Evolutionary conservation across 2,888 invertebrate species (phyloP).

Genomic region (Bedellia somnulentella): DNA sequence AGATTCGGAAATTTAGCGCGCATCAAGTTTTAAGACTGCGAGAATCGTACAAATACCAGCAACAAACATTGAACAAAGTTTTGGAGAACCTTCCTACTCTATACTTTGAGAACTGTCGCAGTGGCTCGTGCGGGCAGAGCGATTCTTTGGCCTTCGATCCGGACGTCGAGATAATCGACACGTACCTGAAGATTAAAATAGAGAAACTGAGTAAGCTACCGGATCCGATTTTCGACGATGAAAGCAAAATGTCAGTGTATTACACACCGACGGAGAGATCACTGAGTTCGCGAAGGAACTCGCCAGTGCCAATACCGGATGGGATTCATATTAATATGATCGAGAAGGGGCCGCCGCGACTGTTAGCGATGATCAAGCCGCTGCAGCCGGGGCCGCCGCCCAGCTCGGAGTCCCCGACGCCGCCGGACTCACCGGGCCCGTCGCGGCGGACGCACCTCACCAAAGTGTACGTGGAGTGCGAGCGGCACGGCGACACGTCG

Average conservation of each 20-base stretch:
- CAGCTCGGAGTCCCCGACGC: slow-evolving; percentile 14
- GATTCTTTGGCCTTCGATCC: slow-evolving; percentile 75
- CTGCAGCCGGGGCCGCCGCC: slow-evolving; percentile 23
- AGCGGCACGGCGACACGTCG: slow-evolving; percentile 16
- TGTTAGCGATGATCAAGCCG: slow-evolving; percentile 37
- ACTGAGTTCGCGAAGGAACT: slow-evolving; percentile 42
- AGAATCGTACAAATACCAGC: slow-evolving; percentile 94
- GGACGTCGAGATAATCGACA: slow-evolving; percentile 64
- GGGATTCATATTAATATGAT: slow-evolving; percentile 71
- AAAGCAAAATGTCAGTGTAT: slow-evolving; percentile 74
- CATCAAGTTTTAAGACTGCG: slow-evolving; percentile 86
- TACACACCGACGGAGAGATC: slow-evolving; percentile 80
- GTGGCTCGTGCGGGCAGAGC: slow-evolving; percentile 75
- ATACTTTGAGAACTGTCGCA: slow-evolving; percentile 92
- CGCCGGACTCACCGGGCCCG: slow-evolving; percentile 16
- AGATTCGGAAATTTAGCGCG: slow-evolving; percentile 92
- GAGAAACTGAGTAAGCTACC: slow-evolving; percentile 62
- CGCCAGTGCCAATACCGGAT: slow-evolving; percentile 47
- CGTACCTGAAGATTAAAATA: slow-evolving; percentile 68
- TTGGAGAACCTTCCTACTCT: slow-evolving; percentile 88
- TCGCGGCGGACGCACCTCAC: slow-evolving; percentile 16
- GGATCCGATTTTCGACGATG: slow-evolving; percentile 57
- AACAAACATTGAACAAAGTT: slow-evolving; percentile 91
- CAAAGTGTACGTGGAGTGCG: slow-evolving; percentile 14
- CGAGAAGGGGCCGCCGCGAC: slow-evolving; percentile 40